Percentiles rank a stretch among this genome's conserved stretches.
Evolutionary conservation across 2,113 vertebrate species (phyloP).

Genomic region (Zapornia atra): DNA sequence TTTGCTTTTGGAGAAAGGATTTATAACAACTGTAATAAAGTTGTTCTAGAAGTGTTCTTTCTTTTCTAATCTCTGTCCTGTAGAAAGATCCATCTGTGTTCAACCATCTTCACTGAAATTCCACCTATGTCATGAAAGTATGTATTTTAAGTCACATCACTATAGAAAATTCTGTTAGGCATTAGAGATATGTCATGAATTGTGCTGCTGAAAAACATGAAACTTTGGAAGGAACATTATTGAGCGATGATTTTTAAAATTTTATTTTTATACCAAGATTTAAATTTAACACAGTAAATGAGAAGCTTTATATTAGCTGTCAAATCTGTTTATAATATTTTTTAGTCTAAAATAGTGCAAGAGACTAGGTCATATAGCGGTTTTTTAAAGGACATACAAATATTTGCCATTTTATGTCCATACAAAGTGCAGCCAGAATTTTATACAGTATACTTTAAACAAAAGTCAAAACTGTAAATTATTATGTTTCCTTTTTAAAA

Average conservation of each 20-base stretch:
- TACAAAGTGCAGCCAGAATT: neutral
- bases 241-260: neutral
- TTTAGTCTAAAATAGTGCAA: neutral
- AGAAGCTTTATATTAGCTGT: neutral
- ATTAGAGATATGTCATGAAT: neutral
- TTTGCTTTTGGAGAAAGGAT: neutral
- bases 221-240: neutral
- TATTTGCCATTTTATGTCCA: neutral
- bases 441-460: neutral
- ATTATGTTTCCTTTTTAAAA: neutral
- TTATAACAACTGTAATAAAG: neutral
- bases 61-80: neutral
- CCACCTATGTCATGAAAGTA: neutral
- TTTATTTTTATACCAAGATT: neutral
- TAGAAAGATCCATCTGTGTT: neutral
- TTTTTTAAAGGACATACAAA: neutral
- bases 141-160: neutral
- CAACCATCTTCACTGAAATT: neutral
- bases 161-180: neutral
- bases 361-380: neutral
- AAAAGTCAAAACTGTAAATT: neutral
- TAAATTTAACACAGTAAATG: neutral
- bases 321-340: neutral
- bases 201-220: neutral
- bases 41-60: neutral